Evolutionary conservation across 2,888 invertebrate genomes (phyloP).

Genomic region (Halictus quadricinctus): DNA sequence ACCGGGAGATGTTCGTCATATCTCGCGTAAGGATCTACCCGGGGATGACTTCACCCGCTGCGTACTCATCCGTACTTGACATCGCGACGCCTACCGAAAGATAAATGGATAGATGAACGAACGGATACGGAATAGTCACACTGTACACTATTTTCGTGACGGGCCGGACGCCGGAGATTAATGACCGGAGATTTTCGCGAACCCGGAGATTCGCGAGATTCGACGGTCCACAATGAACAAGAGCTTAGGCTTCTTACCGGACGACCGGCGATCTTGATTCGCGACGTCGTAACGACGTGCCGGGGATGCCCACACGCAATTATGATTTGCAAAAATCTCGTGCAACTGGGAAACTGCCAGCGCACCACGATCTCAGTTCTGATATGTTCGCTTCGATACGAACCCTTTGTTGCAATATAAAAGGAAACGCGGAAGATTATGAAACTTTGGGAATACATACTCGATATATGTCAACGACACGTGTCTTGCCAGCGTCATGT

Average conservation of each 20-base stretch:
- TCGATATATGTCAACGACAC: no score
- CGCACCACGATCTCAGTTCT: not conserved
- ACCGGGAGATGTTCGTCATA: conserved; percentile 66
- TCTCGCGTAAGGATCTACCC: conserved; percentile 63
- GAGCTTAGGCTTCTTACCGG: not conserved
- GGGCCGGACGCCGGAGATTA: conserved; percentile 39
- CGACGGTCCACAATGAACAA: not conserved
- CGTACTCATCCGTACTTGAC: conserved; percentile 64
- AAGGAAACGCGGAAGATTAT: no score
- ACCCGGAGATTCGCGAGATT: conserved; percentile 4
- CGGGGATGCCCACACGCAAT: not conserved
- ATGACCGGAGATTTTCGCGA: conserved; percentile 35
- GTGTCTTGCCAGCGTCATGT: no score
- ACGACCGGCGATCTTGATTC: not conserved
- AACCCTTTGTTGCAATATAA: no score
- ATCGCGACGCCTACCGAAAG: conserved; percentile 58
- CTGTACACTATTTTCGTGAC: conserved; percentile 40
- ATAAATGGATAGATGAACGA: conserved; percentile 62
- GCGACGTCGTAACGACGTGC: not conserved
- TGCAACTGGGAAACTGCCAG: not conserved
- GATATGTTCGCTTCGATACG: not conserved
- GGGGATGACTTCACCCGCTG: conserved; percentile 68
- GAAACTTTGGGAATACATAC: no score
- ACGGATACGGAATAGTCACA: conserved; percentile 52
- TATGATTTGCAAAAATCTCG: not conserved